These are phyloP conservation scores for Halocaridina rubra DNA, from an alignment of 2,888 invertebrate genomes.

Conservation along the genomic window DNA sequence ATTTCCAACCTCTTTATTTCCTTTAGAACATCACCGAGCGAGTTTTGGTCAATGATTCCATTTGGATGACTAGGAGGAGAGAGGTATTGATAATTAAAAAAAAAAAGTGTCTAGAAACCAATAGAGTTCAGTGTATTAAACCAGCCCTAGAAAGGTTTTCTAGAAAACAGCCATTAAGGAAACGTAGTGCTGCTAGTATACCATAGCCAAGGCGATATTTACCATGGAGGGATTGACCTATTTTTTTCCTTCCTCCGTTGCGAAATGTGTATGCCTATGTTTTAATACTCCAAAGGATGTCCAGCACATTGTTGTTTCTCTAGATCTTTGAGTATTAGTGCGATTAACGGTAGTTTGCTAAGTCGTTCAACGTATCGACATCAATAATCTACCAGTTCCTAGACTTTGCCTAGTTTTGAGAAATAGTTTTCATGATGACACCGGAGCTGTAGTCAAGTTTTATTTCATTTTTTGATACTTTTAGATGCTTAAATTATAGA, in stretches of 20 bases:
- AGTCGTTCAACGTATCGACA: background rate
- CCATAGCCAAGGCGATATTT: constrained; percentile 27
- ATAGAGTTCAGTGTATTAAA: constrained; percentile 43
- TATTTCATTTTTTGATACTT: constrained; percentile 37
- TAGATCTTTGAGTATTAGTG: background rate
- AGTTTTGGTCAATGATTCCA: constrained; percentile 82
- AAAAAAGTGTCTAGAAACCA: constrained; percentile 32
- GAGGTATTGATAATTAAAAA: constrained; percentile 50
- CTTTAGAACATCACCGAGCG: constrained; percentile 93
- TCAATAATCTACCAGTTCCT: background rate
- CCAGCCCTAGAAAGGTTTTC: constrained; percentile 34
- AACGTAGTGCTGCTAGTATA: constrained; percentile 35
- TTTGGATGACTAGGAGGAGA: constrained; percentile 60
- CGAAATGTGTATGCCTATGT: background rate
- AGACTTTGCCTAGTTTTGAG: constrained; percentile 45
- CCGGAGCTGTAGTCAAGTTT: constrained; percentile 20
- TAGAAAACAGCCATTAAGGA: constrained; percentile 34
- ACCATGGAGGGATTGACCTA: constrained; percentile 22
- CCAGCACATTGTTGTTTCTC: background rate
- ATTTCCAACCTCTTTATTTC: constrained; percentile 43
- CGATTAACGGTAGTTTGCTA: background rate
- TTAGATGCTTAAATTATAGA: constrained; percentile 49
- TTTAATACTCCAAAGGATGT: background rate
- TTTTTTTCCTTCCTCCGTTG: background rate
- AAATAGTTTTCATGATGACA: constrained; percentile 29